phyloP scores from a whole-genome alignment of 2,888 invertebrate genomes.

The Nipponacmea schrenckii region DNA sequence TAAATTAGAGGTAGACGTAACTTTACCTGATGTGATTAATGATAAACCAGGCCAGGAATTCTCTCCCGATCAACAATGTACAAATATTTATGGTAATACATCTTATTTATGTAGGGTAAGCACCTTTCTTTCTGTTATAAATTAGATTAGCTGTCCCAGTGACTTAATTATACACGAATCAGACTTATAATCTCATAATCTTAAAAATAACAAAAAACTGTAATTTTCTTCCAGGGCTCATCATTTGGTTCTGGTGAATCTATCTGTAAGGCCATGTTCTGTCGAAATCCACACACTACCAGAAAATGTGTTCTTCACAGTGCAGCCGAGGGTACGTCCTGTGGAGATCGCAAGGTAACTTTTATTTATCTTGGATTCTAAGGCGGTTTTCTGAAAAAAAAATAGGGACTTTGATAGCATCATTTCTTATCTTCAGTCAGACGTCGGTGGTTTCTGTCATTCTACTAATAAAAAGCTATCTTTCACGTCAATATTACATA shows the following conservation, averaged over 20 bases:
- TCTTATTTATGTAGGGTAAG: constrained; percentile 58
- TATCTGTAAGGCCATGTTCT: constrained; percentile 48
- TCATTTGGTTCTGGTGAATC: constrained; percentile 40
- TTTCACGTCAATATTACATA: too few relatives aligned
- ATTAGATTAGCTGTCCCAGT: not conserved
- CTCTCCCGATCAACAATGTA: constrained; percentile 54
- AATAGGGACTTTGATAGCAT: too few relatives aligned
- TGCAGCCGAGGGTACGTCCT: constrained; percentile 51
- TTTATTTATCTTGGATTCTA: too few relatives aligned
- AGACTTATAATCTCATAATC: too few relatives aligned
- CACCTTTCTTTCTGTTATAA: not conserved
- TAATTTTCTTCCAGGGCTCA: constrained; percentile 33
- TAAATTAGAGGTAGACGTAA: constrained; percentile 1
- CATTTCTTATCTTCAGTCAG: not conserved
- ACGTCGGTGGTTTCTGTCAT: too few relatives aligned
- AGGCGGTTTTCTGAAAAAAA: too few relatives aligned
- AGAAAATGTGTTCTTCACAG: constrained; percentile 44
- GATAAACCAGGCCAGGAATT: constrained; percentile 51
- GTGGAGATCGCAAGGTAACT: constrained; percentile 48
- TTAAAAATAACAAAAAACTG: too few relatives aligned
- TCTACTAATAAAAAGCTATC: too few relatives aligned
- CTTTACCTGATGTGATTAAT: constrained; percentile 21
- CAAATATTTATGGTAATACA: constrained; percentile 47
- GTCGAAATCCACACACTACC: constrained; percentile 40
- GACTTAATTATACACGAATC: too few relatives aligned